Percentiles rank a stretch among this genome's conserved stretches.
Evolutionary conservation across 1,140 invertebrate genomes (phyloP).

Genomic region (Parapsyche elsis): DNA sequence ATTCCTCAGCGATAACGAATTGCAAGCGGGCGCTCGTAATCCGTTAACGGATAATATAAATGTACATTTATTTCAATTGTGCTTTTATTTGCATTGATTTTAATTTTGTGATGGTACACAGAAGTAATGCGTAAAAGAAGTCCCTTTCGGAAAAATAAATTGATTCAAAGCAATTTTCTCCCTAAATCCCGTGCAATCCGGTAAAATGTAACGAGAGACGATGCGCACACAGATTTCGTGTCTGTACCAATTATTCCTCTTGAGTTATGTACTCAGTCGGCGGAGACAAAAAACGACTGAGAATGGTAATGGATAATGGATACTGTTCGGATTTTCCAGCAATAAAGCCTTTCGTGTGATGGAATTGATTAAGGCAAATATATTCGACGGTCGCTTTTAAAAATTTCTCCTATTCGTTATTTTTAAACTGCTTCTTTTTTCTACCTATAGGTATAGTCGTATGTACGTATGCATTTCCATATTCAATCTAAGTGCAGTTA

Average conservation of each 20-base stretch:
- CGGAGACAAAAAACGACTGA: constrained; percentile 48
- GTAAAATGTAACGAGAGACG: background rate
- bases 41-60: too few relatives aligned
- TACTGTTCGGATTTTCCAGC: constrained; percentile 46
- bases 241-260: constrained; percentile 54
- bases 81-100: too few relatives aligned
- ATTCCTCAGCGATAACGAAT: constrained; percentile 32
- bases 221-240: constrained; percentile 46
- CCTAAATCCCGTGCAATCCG: constrained; percentile 30
- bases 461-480: too few relatives aligned
- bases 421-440: background rate
- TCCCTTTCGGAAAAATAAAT: background rate
- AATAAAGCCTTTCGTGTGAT: constrained; percentile 48
- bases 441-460: background rate
- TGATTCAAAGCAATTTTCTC: constrained; percentile 19
- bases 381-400: background rate
- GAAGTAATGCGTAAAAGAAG: too few relatives aligned
- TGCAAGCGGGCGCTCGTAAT: background rate
- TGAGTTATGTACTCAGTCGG: constrained; percentile 35
- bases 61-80: too few relatives aligned
- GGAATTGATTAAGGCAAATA: constrained; percentile 56
- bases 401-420: background rate
- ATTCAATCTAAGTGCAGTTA: too few relatives aligned
- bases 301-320: constrained; percentile 55
- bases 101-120: too few relatives aligned